Conservation (phyloP, 2,888 invertebrate species). For the Luffia ferchaultella region DNA sequence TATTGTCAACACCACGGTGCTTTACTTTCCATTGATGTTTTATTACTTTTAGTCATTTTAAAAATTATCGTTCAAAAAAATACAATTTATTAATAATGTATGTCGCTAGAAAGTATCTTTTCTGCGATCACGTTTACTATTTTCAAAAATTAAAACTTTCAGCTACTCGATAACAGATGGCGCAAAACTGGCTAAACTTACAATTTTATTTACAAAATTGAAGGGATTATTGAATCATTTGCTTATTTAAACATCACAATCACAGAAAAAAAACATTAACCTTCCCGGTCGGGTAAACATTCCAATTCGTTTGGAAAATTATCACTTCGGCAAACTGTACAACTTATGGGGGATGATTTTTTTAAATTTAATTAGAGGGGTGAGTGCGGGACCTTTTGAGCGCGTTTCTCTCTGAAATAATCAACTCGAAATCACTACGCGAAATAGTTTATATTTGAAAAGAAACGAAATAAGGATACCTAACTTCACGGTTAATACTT, state of each 20-base stretch:
- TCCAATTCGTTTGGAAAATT: no score
- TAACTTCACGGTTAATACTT: not conserved
- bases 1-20: not conserved
- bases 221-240: no score
- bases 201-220: no score
- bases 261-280: no score
- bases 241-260: no score
- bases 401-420: not conserved
- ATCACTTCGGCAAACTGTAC: no score
- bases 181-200: not conserved
- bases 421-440: not conserved
- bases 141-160: not conserved
- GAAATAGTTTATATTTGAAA: not conserved
- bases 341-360: no score
- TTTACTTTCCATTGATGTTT: not conserved
- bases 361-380: no score
- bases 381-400: no score
- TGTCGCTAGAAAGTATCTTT: not conserved
- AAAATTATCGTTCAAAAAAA: not conserved
- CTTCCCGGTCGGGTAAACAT: no score
- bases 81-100: not conserved
- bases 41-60: not conserved
- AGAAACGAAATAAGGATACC: not conserved
- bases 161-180: not conserved
- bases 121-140: not conserved